These are phyloP conservation scores for Baccha elongata DNA, from an alignment of 2,888 invertebrate genomes.

Conservation along the genomic window DNA sequence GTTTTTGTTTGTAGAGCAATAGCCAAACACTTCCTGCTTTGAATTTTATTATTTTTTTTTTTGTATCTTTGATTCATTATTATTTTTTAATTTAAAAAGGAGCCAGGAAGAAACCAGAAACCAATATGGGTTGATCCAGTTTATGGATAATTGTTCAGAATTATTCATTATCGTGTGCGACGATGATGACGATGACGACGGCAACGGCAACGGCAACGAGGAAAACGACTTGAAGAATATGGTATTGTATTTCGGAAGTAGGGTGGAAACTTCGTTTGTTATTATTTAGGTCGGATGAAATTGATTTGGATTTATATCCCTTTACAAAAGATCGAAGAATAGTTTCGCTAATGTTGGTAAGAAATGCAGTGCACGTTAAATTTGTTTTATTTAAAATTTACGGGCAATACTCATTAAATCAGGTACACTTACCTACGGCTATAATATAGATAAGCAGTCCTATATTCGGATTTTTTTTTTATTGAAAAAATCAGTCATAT, in stretches of 20 bases:
- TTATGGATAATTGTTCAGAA: constrained; percentile 62
- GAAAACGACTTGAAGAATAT: constrained; percentile 9
- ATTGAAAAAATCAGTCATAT: no score
- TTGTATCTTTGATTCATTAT: constrained; percentile 38
- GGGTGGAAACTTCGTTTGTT: background rate
- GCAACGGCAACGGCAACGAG: background rate
- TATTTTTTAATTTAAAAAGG: constrained; percentile 58
- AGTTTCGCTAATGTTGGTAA: no score
- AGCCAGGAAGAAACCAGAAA: constrained; percentile 43
- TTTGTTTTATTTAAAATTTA: no score
- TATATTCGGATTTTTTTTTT: no score
- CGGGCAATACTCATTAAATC: no score
- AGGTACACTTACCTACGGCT: no score
- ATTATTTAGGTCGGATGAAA: constrained; percentile 12
- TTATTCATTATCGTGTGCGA: constrained; percentile 51
- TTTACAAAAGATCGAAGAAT: background rate
- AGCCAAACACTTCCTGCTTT: constrained; percentile 46
- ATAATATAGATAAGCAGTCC: no score
- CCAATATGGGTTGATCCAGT: constrained; percentile 67
- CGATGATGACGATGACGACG: background rate
- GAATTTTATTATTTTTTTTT: constrained; percentile 19
- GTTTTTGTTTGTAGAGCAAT: constrained; percentile 31
- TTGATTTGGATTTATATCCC: constrained; percentile 14
- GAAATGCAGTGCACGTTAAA: no score
- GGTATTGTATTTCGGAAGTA: constrained; percentile 1